Conservation (phyloP, 2,797 vertebrate species). For the Microctenopoma lineatum region DNA sequence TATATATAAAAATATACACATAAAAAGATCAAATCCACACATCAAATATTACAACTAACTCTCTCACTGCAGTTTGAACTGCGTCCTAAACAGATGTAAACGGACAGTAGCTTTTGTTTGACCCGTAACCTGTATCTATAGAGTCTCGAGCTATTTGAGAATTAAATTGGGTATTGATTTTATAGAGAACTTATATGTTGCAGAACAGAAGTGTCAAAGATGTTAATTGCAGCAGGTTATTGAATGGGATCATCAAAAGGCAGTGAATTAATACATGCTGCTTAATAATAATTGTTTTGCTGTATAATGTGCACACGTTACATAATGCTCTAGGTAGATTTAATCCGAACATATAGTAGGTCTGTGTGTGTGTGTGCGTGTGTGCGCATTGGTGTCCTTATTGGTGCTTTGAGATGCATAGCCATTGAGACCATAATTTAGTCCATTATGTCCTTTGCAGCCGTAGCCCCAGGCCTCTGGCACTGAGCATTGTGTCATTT, state of each 20-base stretch:
- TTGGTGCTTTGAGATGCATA: conserved; percentile 77
- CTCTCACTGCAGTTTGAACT: no score
- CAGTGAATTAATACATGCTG: conserved; percentile 44
- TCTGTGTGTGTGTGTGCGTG: conserved; percentile 42
- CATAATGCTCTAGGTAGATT: conserved; percentile 49
- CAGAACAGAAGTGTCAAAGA: conserved; percentile 14
- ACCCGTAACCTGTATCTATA: no score
- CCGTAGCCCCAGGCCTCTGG: conserved; percentile 87
- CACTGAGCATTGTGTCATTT: conserved; percentile 88
- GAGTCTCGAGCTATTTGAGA: background rate
- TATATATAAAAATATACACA: no score
- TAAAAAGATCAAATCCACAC: no score
- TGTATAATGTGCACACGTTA: conserved; percentile 48
- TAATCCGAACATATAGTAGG: conserved; percentile 20
- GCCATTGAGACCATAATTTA: conserved; percentile 85
- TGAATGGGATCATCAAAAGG: background rate
- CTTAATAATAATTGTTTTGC: conserved; percentile 42
- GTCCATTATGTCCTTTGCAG: conserved; percentile 86
- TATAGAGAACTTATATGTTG: background rate
- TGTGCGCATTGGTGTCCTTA: conserved; percentile 50
- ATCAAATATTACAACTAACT: no score
- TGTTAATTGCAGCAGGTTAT: conserved; percentile 2
- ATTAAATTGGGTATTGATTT: conserved; percentile 3
- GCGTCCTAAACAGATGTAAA: no score
- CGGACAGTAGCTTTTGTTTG: no score